Evolutionary conservation across 1,140 invertebrate species (phyloP).

Genomic region (Copidosoma floridanum): DNA sequence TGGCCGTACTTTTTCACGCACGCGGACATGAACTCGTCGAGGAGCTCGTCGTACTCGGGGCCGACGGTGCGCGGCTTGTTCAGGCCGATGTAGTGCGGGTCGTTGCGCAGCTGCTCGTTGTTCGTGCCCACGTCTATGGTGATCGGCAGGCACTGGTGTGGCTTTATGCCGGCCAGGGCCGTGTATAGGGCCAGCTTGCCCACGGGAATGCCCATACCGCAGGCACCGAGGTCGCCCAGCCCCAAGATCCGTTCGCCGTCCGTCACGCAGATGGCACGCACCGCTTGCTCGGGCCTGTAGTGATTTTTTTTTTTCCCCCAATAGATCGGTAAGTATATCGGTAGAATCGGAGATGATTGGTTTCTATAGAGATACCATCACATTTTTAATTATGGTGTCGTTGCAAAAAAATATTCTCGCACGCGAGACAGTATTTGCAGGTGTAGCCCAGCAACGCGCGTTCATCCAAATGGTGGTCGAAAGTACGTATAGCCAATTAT

Average conservation of each 20-base stretch:
- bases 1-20: constrained; percentile 88
- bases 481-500: too few species aligned
- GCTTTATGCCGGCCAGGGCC: constrained; percentile 89
- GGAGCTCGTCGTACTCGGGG: constrained; percentile 87
- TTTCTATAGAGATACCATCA: too few species aligned
- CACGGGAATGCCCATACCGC: constrained; percentile 95
- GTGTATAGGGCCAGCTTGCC: constrained; percentile 93
- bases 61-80: constrained; percentile 84
- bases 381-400: too few species aligned
- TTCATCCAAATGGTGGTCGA: too few species aligned
- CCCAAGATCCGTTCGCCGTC: constrained; percentile 94
- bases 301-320: too few species aligned
- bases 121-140: constrained; percentile 92
- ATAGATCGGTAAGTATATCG: too few species aligned
- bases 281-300: constrained; percentile 90
- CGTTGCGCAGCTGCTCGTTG: constrained; percentile 83
- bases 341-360: too few species aligned
- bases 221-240: constrained; percentile 89
- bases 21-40: constrained; percentile 98
- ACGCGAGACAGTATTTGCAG: too few species aligned
- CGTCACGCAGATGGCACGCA: constrained; percentile 91
- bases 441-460: too few species aligned
- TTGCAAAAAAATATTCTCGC: too few species aligned
- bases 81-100: constrained; percentile 94
- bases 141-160: constrained; percentile 89